Base-by-base conservation (phyloP, 2,113 vertebrate species). In the cattle (Bos taurus) region DNA sequence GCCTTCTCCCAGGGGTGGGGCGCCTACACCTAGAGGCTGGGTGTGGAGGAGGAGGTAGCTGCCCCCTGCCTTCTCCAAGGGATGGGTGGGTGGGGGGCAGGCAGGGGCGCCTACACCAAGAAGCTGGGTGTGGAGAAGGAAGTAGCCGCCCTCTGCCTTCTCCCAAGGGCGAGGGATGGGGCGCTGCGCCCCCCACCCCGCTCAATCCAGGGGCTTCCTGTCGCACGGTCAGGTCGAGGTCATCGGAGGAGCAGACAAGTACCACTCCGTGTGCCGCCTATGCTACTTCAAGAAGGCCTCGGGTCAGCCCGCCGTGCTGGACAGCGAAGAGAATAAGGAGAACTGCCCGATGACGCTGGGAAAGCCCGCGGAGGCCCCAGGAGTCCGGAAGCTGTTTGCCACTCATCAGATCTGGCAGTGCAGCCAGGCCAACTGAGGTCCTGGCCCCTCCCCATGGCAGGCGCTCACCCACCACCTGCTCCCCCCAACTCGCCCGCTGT, bases 241-340 rank as follows among this genome's bases (percentile, higher is more conserved):
- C 97, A 99, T 99, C 0, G 99, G 99, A 11, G 99, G 99, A 13
- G 99, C 99, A 0, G 99, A 99, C 98, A 99, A 99, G 87, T 99
- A 99, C 96, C 99, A 99, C 54, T 99, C 99, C 0, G 99, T 99
- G 91, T 99, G 99, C 96, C 98, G 99, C 30, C 97, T 94, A 90
- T 99, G 99, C 98, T 99, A 99, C 60, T 99, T 99, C 54, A 90
- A 96, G 74, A 99, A 99, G 78, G 13, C 80, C 0, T 25, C 94
- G 0, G 96, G 95, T 14, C 97, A 64, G 88, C 48, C 71, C 0
- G 2, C 40, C 0, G 85, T 95, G 10, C 6, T 0, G 0, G 98
- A 98, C 98, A 91, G 97, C 93, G 98, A 99, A 80, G 99, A 99
- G 98, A 99, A 99, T 46, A 99, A 99, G 80, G 99, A 99, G 98